Percentiles rank a stretch among this genome's conserved stretches.
Evolutionary conservation across 2,797 vertebrate genomes (phyloP).

Genomic region (Chelonia mydas): DNA sequence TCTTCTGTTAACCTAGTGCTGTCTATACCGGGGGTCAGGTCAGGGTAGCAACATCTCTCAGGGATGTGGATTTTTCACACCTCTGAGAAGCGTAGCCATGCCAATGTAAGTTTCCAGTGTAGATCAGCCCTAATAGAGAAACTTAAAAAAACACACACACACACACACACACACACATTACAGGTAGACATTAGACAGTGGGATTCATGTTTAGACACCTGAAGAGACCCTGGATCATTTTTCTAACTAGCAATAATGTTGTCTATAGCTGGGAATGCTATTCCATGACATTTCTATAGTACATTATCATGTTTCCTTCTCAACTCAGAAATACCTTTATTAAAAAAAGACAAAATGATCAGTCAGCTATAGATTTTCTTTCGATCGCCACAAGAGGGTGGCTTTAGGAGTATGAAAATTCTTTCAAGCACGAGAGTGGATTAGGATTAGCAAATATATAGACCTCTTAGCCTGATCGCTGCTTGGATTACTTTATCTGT

Average conservation of each 20-base stretch:
- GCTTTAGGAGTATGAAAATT: slow-evolving; percentile 45
- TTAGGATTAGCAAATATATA: slow-evolving; percentile 64
- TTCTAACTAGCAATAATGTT: slow-evolving; percentile 29
- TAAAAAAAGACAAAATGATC: slow-evolving; percentile 77
- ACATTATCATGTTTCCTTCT: slow-evolving; percentile 75
- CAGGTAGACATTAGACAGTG: not conserved
- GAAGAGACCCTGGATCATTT: not conserved
- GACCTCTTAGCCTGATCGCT: slow-evolving; percentile 59
- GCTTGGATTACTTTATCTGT: slow-evolving; percentile 56
- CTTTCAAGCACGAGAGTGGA: slow-evolving; percentile 45
- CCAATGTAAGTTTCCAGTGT: not conserved
- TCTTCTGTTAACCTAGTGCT: not conserved
- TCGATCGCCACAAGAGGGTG: slow-evolving; percentile 50
- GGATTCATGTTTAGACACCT: not conserved
- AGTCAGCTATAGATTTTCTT: slow-evolving; percentile 76
- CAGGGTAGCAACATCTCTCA: not conserved
- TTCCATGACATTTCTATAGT: slow-evolving; percentile 55
- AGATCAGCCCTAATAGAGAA: not conserved
- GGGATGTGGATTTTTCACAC: not conserved
- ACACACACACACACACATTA: not conserved
- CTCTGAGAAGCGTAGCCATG: not conserved
- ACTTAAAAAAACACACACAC: not conserved
- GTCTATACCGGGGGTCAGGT: not conserved
- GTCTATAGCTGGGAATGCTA: slow-evolving; percentile 72
- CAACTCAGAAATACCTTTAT: slow-evolving; percentile 67